A percentile compares a stretch with the other conserved stretches of the same genome.
phyloP scores from a whole-genome alignment of 2,113 vertebrate species.

The Dissostichus mawsoni region DNA sequence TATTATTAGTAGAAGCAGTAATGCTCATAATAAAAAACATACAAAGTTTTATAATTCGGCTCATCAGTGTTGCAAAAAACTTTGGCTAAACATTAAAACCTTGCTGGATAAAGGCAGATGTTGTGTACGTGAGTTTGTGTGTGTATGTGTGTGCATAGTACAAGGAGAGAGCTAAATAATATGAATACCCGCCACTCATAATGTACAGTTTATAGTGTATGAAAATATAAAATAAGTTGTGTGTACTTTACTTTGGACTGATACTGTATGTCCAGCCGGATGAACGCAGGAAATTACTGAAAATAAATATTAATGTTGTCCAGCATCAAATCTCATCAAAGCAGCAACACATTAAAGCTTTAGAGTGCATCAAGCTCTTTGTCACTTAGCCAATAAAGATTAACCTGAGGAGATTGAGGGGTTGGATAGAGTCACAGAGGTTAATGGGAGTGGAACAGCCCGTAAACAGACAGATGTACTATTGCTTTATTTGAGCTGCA shows the following conservation, averaged over 20 bases:
- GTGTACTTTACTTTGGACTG: background rate
- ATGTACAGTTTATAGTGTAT: background rate
- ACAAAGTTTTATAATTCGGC: conserved; percentile 24
- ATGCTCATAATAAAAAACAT: conserved; percentile 10
- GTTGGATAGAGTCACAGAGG: conserved; percentile 14
- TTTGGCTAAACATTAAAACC: conserved; percentile 25
- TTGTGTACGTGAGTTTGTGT: background rate
- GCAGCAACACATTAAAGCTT: conserved; percentile 26
- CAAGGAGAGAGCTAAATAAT: background rate
- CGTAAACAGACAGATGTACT: conserved; percentile 22
- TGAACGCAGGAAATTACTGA: conserved; percentile 11
- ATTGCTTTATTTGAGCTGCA: conserved; percentile 25
- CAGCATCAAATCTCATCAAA: conserved; percentile 25
- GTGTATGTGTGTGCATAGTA: background rate
- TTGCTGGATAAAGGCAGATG: conserved; percentile 10
- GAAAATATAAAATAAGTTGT: background rate
- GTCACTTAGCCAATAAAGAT: conserved; percentile 56
- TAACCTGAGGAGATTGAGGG: conserved; percentile 38
- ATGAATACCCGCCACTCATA: background rate
- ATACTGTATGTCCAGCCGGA: background rate
- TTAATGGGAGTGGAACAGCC: conserved; percentile 35
- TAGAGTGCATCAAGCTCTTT: conserved; percentile 12
- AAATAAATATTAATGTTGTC: conserved; percentile 14
- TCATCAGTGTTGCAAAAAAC: conserved; percentile 54
- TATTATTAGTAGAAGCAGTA: background rate